Percentiles rank a stretch among this genome's conserved stretches.
These are phyloP conservation scores for Oxyura jamaicensis DNA, from an alignment of 2,113 vertebrate genomes.

Conservation along the genomic window DNA sequence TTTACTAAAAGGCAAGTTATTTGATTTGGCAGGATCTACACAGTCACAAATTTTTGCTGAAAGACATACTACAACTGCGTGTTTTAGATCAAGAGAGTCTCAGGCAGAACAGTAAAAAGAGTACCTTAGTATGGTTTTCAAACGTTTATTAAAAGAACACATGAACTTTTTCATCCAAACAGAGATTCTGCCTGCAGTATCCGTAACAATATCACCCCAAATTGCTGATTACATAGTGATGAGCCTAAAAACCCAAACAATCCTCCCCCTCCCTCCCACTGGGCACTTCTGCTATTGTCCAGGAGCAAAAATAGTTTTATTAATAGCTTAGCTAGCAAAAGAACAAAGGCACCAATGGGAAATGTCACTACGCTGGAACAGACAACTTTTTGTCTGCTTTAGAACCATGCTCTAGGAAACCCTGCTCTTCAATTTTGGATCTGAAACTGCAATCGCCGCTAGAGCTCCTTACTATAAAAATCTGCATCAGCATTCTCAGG, in stretches of 20 bases:
- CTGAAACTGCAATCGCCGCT: neutral
- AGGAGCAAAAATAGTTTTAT: constrained; percentile 27
- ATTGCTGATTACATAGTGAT: neutral
- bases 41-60: neutral
- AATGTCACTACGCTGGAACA: neutral
- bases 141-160: constrained; percentile 47
- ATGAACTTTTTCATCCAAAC: neutral
- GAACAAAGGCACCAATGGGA: neutral
- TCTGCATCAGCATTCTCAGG: neutral
- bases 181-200: neutral
- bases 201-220: neutral
- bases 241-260: neutral
- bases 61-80: neutral
- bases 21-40: neutral
- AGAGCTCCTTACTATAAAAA: neutral
- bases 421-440: neutral
- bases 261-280: neutral
- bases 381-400: neutral
- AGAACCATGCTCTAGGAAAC: neutral
- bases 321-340: constrained; percentile 55
- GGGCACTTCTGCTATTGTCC: constrained; percentile 65
- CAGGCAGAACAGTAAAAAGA: neutral
- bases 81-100: neutral
- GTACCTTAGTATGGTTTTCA: constrained; percentile 11
- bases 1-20: neutral